Conservation (phyloP, 2,113 vertebrate species). For the Platichthys stellatus region DNA sequence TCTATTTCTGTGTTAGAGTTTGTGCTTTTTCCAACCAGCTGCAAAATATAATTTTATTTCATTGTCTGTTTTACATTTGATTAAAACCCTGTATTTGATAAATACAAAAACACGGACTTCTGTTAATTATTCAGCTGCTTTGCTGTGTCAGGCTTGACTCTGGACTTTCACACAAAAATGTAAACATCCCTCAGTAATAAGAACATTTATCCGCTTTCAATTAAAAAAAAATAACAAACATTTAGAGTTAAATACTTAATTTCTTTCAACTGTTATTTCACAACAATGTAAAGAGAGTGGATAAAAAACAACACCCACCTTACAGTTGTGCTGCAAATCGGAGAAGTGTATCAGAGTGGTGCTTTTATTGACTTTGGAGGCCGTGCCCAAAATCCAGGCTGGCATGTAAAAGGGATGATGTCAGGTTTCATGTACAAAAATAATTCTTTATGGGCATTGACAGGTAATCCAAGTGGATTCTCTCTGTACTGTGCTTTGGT, state of each 20-base stretch:
- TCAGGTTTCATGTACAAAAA: not conserved
- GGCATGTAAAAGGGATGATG: not conserved
- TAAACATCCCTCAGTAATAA: too few relatives aligned
- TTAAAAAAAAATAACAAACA: not conserved
- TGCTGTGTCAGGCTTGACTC: not conserved
- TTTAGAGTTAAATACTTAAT: slow-evolving; percentile 13
- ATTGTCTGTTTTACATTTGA: not conserved
- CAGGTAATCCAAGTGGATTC: slow-evolving; percentile 1
- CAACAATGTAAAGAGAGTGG: slow-evolving; percentile 2
- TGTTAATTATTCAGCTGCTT: not conserved
- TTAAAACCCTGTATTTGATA: slow-evolving; percentile 1
- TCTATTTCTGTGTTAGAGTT: not conserved
- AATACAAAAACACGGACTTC: not conserved
- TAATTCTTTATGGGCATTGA: not conserved
- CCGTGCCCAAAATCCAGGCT: not conserved
- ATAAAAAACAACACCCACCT: slow-evolving; percentile 8
- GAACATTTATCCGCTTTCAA: too few relatives aligned
- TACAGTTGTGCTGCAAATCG: slow-evolving; percentile 3
- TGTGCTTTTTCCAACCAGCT: not conserved
- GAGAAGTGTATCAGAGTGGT: not conserved
- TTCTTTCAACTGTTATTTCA: slow-evolving; percentile 3
- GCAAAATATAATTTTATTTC: slow-evolving; percentile 1
- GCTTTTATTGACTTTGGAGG: not conserved
- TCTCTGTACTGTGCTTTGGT: slow-evolving; percentile 22
- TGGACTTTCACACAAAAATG: too few relatives aligned